These are phyloP conservation scores for Stigmatopora nigra DNA, from an alignment of 2,113 vertebrate genomes.

Conservation along the genomic window DNA sequence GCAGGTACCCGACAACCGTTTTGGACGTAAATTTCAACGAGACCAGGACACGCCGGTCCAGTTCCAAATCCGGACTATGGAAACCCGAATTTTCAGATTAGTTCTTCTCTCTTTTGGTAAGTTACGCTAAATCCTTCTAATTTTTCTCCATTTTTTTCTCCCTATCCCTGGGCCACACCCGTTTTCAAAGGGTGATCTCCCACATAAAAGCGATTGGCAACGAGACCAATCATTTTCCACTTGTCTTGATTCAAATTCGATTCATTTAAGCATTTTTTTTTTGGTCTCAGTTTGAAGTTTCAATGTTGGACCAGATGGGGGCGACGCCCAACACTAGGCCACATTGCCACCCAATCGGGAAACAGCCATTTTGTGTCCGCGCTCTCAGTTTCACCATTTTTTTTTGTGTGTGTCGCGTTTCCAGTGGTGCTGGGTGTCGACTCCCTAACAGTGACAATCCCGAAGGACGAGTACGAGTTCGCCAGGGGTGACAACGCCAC, in stretches of 20 bases:
- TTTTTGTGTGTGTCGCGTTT: no score
- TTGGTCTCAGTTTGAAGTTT: not conserved
- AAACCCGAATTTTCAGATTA: not conserved
- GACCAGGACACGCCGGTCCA: not conserved
- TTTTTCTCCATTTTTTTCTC: not conserved
- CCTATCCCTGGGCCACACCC: conserved; percentile 39
- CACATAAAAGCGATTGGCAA: not conserved
- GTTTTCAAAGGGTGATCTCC: conserved; percentile 12
- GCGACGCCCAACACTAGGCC: not conserved
- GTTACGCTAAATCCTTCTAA: conserved; percentile 16
- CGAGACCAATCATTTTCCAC: no score
- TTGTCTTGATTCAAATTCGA: not conserved
- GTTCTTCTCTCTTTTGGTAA: conserved; percentile 45
- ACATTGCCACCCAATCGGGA: not conserved
- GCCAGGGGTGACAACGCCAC: conserved; percentile 51
- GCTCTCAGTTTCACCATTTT: not conserved
- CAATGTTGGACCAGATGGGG: not conserved
- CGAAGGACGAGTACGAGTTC: not conserved
- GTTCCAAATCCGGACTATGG: not conserved
- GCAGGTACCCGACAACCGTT: not conserved
- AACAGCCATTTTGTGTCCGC: not conserved
- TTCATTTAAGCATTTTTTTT: no score
- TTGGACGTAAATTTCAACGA: conserved; percentile 14
- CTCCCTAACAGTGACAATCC: conserved; percentile 33
- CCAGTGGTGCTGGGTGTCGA: conserved; percentile 36